Percentiles rank a stretch among this genome's conserved stretches.
phyloP scores from a whole-genome alignment of 37 sponge, comb jelly and placozoan genomes.

The Ephydatia muelleri region DNA sequence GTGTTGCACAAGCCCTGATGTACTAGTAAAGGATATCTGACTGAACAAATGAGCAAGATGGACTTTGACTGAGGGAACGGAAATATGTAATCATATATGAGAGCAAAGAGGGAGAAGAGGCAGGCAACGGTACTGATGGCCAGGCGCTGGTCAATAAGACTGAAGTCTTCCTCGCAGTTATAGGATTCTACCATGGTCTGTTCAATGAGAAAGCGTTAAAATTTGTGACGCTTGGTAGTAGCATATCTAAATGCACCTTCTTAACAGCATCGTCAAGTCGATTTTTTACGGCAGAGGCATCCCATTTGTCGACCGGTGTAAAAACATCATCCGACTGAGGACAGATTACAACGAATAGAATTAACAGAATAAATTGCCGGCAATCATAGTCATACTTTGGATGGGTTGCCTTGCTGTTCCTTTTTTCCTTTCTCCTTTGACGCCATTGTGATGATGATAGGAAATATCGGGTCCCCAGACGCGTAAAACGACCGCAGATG shows the following conservation, averaged over 20 bases:
- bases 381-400: neutral
- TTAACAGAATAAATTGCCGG: neutral
- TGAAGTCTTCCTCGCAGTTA: constrained; percentile 55
- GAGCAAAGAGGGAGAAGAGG: constrained; percentile 69
- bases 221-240: neutral
- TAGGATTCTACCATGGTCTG: constrained; percentile 50
- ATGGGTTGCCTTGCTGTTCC: neutral
- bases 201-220: neutral
- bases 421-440: constrained; percentile 11
- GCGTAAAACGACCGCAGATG: too few species aligned
- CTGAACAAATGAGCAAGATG: constrained; percentile 61
- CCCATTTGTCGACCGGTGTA: constrained; percentile 76
- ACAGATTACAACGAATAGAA: neutral
- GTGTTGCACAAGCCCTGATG: neutral
- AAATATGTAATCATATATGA: constrained; percentile 75
- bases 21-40: constrained; percentile 57
- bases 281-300: constrained; percentile 68
- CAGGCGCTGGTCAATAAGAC: constrained; percentile 51
- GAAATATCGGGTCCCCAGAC: neutral
- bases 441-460: constrained; percentile 5
- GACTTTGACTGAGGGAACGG: constrained; percentile 64
- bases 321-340: constrained; percentile 25
- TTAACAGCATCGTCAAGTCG: constrained; percentile 77
- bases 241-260: constrained; percentile 33
- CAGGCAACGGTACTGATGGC: constrained; percentile 74